Conservation (phyloP, 2,797 vertebrate genomes). For the Lagodon rhomboides region DNA sequence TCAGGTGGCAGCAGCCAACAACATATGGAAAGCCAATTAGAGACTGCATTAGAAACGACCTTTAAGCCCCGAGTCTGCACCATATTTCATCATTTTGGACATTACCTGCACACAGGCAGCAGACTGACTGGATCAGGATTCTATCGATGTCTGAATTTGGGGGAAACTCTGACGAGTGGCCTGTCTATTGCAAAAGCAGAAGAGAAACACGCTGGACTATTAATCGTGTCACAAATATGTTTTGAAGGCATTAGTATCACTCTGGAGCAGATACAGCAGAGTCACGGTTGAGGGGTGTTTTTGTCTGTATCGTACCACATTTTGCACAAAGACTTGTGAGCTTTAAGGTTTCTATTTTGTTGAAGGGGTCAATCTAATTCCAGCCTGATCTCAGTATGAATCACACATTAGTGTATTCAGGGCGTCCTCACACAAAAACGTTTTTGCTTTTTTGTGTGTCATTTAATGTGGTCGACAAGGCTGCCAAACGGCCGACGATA, state of each 20-base stretch:
- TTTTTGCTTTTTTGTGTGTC: too few species aligned
- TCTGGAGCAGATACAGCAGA: neutral
- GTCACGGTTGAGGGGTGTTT: neutral
- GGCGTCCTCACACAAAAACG: too few species aligned
- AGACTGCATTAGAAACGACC: conserved; percentile 73
- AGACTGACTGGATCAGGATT: conserved; percentile 51
- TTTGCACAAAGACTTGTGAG: neutral
- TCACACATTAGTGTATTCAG: too few species aligned
- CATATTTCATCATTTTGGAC: conserved; percentile 73
- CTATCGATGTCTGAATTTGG: conserved; percentile 58
- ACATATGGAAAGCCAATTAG: conserved; percentile 78
- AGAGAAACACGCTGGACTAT: conserved; percentile 2
- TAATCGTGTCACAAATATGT: conserved; percentile 25
- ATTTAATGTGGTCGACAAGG: too few species aligned
- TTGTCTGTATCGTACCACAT: neutral
- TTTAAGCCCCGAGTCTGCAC: conserved; percentile 58
- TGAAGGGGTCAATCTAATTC: too few species aligned
- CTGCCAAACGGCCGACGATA: too few species aligned
- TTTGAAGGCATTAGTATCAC: conserved; percentile 22
- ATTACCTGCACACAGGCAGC: conserved; percentile 52
- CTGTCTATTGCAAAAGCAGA: neutral
- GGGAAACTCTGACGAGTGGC: conserved; percentile 18
- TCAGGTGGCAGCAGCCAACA: conserved; percentile 72
- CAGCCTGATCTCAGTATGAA: too few species aligned
- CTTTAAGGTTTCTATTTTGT: too few species aligned